phyloP scores from a whole-genome alignment of 2,113 vertebrate genomes.

The Saguinus imperator region DNA sequence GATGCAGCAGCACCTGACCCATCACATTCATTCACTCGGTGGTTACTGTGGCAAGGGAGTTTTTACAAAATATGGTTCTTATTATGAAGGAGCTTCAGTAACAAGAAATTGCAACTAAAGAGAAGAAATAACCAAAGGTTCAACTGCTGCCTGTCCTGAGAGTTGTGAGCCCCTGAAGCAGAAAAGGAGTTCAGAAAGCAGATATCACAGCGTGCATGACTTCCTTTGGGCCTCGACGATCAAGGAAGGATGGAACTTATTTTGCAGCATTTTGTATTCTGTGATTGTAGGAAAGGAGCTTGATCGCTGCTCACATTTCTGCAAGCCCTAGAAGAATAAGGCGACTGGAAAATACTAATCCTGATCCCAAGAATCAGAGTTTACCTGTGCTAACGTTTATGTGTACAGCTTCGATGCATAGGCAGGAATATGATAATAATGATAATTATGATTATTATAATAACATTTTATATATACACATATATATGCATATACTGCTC shows the following conservation, averaged over 20 bases:
- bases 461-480: background rate
- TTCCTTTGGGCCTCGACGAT: background rate
- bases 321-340: background rate
- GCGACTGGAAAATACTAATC: background rate
- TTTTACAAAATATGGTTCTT: background rate
- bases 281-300: background rate
- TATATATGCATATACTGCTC: background rate
- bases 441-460: background rate
- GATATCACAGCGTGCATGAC: background rate
- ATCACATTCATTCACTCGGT: background rate
- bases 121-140: background rate
- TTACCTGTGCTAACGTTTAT: background rate
- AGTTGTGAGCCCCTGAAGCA: background rate
- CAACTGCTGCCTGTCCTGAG: background rate
- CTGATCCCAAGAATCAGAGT: background rate
- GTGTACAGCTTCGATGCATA: background rate
- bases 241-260: background rate
- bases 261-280: background rate
- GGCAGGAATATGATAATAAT: background rate
- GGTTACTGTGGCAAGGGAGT: background rate
- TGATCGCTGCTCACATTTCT: background rate
- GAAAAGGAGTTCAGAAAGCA: background rate
- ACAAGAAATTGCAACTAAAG: background rate
- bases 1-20: background rate
- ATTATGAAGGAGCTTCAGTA: background rate